Percentiles rank a stretch among this genome's conserved stretches.
Evolutionary conservation across 2,797 vertebrate species (phyloP).

Genomic region (Yasuhikotakia modesta): DNA sequence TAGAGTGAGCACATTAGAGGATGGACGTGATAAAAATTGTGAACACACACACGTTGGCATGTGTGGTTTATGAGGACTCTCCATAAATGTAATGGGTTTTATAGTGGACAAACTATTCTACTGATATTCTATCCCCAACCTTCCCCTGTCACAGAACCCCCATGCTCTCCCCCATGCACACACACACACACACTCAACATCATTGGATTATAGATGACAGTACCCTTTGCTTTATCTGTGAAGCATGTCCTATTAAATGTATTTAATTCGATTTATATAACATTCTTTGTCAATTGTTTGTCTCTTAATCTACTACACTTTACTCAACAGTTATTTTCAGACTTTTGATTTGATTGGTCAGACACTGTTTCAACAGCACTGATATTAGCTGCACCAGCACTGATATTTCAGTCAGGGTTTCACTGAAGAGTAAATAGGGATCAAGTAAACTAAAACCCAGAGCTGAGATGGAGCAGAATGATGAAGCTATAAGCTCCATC

Average conservation of each 20-base stretch:
- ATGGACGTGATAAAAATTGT: constrained; percentile 6
- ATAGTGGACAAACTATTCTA: too few species aligned
- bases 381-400: not conserved
- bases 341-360: not conserved
- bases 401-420: not conserved
- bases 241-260: not conserved
- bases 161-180: too few species aligned
- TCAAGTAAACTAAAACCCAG: too few species aligned
- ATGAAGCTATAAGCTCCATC: not conserved
- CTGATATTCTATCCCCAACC: too few species aligned
- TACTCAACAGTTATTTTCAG: not conserved
- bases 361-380: too few species aligned
- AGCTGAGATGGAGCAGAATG: not conserved
- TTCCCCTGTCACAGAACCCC: too few species aligned
- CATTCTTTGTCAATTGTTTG: constrained; percentile 11
- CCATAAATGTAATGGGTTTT: too few species aligned
- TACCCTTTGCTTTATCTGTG: not conserved
- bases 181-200: not conserved
- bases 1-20: not conserved
- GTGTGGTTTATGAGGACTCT: too few species aligned
- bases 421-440: too few species aligned
- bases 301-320: not conserved
- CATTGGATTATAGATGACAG: not conserved
- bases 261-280: not conserved
- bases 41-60: not conserved